phyloP scores from a whole-genome alignment of 2,113 vertebrate species.

The Stigmatopora argus region DNA sequence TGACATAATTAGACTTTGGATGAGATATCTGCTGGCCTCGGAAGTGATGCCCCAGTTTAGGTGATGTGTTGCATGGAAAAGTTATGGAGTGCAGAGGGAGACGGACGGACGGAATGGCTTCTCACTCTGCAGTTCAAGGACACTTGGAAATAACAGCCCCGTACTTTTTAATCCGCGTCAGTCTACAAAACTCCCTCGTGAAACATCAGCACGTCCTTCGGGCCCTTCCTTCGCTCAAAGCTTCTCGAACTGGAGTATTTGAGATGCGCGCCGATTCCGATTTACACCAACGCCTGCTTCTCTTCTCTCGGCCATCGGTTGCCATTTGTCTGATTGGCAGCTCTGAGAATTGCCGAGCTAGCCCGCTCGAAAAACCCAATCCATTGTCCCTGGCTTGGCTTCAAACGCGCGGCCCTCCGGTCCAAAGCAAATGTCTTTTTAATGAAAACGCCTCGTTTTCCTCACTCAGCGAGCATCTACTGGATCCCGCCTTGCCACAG shows the following conservation, averaged over 20 bases:
- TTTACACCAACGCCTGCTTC: slow-evolving; percentile 28
- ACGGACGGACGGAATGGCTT: not conserved
- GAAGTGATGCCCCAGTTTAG: slow-evolving; percentile 2
- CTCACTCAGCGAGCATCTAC: slow-evolving; percentile 60
- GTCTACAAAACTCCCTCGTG: slow-evolving; percentile 37
- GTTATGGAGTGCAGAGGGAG: not conserved
- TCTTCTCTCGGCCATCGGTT: slow-evolving; percentile 31
- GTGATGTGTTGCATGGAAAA: slow-evolving; percentile 4
- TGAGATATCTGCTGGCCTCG: slow-evolving; percentile 14
- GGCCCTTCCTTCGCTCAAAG: slow-evolving; percentile 9
- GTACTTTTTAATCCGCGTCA: slow-evolving; percentile 21
- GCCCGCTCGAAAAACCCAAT: slow-evolving; percentile 28
- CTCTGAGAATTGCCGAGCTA: slow-evolving; percentile 32
- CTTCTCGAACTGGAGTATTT: slow-evolving; percentile 14
- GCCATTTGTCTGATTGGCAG: slow-evolving; percentile 44
- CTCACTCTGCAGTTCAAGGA: slow-evolving; percentile 32
- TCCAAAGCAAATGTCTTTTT: slow-evolving; percentile 66
- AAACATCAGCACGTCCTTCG: slow-evolving; percentile 28
- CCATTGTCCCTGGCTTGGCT: slow-evolving; percentile 44
- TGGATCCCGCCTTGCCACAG: slow-evolving; percentile 55
- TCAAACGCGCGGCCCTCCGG: slow-evolving; percentile 46
- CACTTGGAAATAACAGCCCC: slow-evolving; percentile 33
- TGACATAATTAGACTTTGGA: slow-evolving; percentile 19
- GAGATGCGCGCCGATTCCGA: not conserved
- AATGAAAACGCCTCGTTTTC: slow-evolving; percentile 61